Conservation (phyloP, 2,113 vertebrate genomes). For the Serinus canaria region DNA sequence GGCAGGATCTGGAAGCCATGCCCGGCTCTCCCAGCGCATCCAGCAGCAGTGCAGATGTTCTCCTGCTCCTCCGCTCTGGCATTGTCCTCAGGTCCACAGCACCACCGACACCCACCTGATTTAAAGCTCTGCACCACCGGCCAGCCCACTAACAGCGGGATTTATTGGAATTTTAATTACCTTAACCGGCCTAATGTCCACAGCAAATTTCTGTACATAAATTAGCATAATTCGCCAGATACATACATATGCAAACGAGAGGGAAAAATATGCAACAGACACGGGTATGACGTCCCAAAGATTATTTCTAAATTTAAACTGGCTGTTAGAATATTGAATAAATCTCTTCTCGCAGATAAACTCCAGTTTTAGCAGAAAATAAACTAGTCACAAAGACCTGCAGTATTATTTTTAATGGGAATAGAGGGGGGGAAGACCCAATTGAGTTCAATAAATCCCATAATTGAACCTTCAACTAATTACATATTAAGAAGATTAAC, state of each 20-base stretch:
- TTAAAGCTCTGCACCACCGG: background rate
- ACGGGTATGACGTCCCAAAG: background rate
- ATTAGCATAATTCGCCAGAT: background rate
- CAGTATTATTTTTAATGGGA: background rate
- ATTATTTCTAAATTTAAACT: conserved; percentile 14
- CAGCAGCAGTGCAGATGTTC: background rate
- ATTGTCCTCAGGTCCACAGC: conserved; percentile 10
- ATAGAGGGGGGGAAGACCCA: background rate
- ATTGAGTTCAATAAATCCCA: conserved; percentile 30
- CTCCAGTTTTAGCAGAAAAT: background rate
- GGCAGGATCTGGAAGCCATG: background rate
- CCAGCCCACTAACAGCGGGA: background rate
- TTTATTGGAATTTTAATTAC: background rate
- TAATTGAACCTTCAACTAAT: conserved; percentile 50
- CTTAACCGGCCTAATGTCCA: background rate
- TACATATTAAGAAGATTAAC: conserved; percentile 54
- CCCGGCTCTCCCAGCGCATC: background rate
- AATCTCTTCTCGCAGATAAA: background rate
- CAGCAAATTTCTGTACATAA: background rate
- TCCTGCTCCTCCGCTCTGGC: background rate
- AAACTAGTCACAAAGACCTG: background rate
- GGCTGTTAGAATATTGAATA: background rate
- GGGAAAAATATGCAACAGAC: background rate
- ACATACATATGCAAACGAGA: background rate
- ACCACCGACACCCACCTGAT: conserved; percentile 2